These are phyloP conservation scores for Crocuta crocuta DNA, from an alignment of 2,113 vertebrate genomes.

Conservation along the genomic window DNA sequence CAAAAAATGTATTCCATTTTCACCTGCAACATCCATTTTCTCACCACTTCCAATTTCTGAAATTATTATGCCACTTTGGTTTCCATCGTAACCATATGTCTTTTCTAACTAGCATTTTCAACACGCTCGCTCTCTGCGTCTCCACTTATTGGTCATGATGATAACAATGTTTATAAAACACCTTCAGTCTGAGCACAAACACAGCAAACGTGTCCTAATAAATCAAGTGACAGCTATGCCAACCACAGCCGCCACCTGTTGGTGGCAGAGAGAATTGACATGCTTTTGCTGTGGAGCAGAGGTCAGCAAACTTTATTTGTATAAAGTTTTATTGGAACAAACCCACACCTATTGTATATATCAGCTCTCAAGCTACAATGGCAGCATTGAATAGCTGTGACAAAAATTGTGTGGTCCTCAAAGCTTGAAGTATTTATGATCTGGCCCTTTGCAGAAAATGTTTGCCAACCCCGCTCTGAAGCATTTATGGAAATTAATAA, in stretches of 20 bases:
- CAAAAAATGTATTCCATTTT: slow-evolving; percentile 61
- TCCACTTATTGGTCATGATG: slow-evolving; percentile 71
- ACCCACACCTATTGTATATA: not conserved
- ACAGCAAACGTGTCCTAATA: not conserved
- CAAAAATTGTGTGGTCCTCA: not conserved
- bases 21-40: slow-evolving; percentile 71
- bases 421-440: not conserved
- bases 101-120: slow-evolving; percentile 63
- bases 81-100: slow-evolving; percentile 75
- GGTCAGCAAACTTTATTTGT: not conserved
- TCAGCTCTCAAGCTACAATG: not conserved
- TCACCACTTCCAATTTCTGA: slow-evolving; percentile 70
- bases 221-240: slow-evolving; percentile 35
- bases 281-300: not conserved
- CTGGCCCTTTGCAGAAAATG: not conserved
- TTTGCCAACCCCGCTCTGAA: not conserved
- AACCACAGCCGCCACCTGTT: slow-evolving; percentile 10
- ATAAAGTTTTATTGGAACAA: slow-evolving; percentile 71
- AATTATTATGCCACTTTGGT: slow-evolving; percentile 79
- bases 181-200: slow-evolving; percentile 50
- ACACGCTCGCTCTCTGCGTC: not conserved
- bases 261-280: slow-evolving; percentile 38
- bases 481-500: slow-evolving; percentile 18
- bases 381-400: not conserved
- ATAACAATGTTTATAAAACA: slow-evolving; percentile 66